Percentiles rank a stretch among this genome's conserved stretches.
These are phyloP conservation scores for Orchestes rusci DNA, from an alignment of 2,888 invertebrate genomes.

Conservation along the genomic window DNA sequence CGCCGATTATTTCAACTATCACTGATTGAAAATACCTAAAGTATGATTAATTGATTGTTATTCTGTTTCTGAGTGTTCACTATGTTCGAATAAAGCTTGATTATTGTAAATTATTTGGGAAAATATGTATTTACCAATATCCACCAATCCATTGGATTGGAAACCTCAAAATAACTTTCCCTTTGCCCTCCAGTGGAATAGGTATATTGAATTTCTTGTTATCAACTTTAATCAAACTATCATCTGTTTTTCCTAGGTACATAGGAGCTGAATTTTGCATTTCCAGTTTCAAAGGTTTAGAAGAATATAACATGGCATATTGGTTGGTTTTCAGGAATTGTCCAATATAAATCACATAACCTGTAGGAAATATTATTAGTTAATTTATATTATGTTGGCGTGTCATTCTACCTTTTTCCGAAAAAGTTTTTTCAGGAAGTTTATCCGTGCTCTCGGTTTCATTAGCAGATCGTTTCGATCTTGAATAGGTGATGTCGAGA, in stretches of 20 bases:
- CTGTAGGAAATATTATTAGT: too few species aligned
- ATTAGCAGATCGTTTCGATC: conserved; percentile 13
- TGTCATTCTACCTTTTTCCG: too few species aligned
- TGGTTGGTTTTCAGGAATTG: conserved; percentile 27
- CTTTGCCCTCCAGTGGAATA: conserved; percentile 34
- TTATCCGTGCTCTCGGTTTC: conserved; percentile 2
- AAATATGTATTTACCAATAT: conserved; percentile 38
- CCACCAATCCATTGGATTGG: conserved; percentile 36
- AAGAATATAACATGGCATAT: conserved; percentile 36
- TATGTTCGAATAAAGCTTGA: not conserved
- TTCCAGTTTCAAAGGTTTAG: conserved; percentile 34
- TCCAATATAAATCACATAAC: conserved; percentile 36
- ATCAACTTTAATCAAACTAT: conserved; percentile 32
- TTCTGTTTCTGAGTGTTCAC: not conserved
- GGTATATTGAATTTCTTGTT: conserved; percentile 37
- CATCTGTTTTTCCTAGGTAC: conserved; percentile 29
- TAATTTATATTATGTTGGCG: too few species aligned
- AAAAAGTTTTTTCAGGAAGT: too few species aligned
- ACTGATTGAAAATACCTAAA: conserved; percentile 17
- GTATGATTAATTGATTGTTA: not conserved
- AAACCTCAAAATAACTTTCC: conserved; percentile 38
- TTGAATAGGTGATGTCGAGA: conserved; percentile 18
- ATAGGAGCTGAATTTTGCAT: conserved; percentile 27
- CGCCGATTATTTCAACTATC: conserved; percentile 11
- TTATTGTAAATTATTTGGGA: too few species aligned